Evolutionary conservation across 2,113 vertebrate genomes (phyloP).

Genomic region (Seriola aureovittata): DNA sequence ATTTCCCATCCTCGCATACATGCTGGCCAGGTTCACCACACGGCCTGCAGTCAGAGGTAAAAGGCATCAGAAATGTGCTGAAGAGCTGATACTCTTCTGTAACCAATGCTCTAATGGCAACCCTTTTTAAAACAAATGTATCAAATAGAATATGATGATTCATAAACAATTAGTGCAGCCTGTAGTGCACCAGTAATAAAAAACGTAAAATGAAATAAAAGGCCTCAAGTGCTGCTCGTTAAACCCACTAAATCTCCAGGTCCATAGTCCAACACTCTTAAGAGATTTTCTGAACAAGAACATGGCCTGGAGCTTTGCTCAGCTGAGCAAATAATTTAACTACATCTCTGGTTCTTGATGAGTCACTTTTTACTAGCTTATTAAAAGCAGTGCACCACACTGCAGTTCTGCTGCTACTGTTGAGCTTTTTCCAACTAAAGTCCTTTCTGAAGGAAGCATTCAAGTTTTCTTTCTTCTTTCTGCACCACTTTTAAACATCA

Average conservation of each 20-base stretch:
- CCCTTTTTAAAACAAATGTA: background rate
- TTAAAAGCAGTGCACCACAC: background rate
- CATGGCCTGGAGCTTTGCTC: background rate
- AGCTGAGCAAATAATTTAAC: background rate
- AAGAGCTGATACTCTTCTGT: background rate
- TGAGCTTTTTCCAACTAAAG: background rate
- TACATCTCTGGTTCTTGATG: background rate
- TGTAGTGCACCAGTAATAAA: too few species aligned
- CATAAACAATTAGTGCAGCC: background rate
- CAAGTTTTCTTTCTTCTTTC: background rate
- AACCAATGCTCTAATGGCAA: background rate
- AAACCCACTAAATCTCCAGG: background rate
- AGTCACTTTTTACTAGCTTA: background rate
- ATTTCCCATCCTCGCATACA: constrained; percentile 87
- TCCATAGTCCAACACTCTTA: constrained; percentile 21
- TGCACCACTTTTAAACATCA: background rate
- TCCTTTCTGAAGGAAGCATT: background rate
- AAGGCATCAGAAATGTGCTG: background rate
- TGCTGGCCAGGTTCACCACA: constrained; percentile 90
- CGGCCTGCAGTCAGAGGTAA: constrained; percentile 80
- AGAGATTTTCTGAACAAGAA: background rate
- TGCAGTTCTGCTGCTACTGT: background rate
- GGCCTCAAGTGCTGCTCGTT: background rate
- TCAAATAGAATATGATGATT: background rate
- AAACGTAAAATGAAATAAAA: background rate